These are phyloP conservation scores for Steromphala cineraria DNA, from an alignment of 2,888 invertebrate species.

Conservation along the genomic window DNA sequence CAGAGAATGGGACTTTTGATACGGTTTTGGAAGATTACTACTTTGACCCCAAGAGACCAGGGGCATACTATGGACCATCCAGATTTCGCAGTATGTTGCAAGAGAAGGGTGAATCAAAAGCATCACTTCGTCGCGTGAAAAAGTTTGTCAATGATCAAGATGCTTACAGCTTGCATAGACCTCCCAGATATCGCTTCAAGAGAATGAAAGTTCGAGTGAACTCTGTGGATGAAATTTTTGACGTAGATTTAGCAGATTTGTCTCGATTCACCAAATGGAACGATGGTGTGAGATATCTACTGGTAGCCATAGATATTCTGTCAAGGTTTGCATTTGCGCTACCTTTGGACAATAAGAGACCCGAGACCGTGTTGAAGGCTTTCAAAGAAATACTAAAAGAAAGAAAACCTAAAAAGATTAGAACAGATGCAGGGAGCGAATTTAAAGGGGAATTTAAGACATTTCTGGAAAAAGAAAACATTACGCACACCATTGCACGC, in stretches of 20 bases:
- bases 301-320: constrained; percentile 1
- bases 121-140: background rate
- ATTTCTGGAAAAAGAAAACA: background rate
- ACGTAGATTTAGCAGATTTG: background rate
- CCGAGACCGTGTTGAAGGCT: background rate
- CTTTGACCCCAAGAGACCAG: background rate
- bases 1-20: background rate
- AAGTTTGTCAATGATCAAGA: background rate
- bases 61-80: background rate
- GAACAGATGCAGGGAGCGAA: background rate
- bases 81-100: background rate
- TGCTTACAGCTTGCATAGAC: constrained; percentile 7
- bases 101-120: too few species aligned
- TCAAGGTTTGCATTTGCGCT: background rate
- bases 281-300: background rate
- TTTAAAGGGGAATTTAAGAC: background rate
- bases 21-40: background rate
- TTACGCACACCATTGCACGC: background rate
- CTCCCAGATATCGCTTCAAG: background rate
- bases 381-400: background rate
- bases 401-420: background rate
- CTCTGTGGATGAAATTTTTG: constrained; percentile 2
- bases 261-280: background rate
- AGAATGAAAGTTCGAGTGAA: constrained; percentile 3
- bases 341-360: background rate